Conservation (phyloP, 2,113 vertebrate species). For the Amphiprion ocellaris region DNA sequence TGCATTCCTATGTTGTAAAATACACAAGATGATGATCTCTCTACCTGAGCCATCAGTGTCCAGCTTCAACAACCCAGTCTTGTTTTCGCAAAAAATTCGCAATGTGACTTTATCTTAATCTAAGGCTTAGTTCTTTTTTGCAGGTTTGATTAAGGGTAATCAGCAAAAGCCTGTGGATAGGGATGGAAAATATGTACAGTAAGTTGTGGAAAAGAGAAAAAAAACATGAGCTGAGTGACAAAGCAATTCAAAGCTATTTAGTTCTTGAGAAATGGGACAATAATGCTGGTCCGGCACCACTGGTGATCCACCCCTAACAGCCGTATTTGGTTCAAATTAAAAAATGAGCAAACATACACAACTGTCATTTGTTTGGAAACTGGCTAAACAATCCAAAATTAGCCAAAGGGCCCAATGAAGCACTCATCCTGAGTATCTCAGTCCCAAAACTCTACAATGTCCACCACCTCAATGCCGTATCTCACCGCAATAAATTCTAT, state of each 20-base stretch:
- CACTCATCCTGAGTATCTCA: constrained; percentile 50
- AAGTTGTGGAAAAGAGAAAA: not conserved
- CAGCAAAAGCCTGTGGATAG: constrained; percentile 49
- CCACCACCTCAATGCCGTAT: constrained; percentile 28
- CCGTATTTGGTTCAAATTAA: constrained; percentile 38
- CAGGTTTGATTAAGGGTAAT: constrained; percentile 37
- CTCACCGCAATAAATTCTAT: constrained; percentile 28
- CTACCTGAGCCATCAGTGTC: constrained; percentile 40
- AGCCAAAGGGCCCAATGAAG: constrained; percentile 16
- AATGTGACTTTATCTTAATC: constrained; percentile 34
- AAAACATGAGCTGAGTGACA: constrained; percentile 23
- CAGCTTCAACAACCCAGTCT: constrained; percentile 20
- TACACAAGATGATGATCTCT: constrained; percentile 45
- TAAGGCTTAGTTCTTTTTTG: constrained; percentile 66
- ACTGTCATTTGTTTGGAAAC: constrained; percentile 21
- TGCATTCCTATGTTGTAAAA: constrained; percentile 45
- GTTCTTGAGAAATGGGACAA: constrained; percentile 48
- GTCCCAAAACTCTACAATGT: constrained; percentile 27
- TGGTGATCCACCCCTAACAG: constrained; percentile 42
- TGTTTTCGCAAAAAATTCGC: constrained; percentile 34
- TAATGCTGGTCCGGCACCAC: constrained; percentile 65
- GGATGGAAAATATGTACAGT: constrained; percentile 47
- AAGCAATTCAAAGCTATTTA: constrained; percentile 45
- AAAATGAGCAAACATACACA: constrained; percentile 35
- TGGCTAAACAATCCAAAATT: constrained; percentile 28